Evolutionary conservation across 2,113 vertebrate species (phyloP), one percentile per base, ranked within the genome.

Genomic region (Anser brachyrhynchus): DNA sequence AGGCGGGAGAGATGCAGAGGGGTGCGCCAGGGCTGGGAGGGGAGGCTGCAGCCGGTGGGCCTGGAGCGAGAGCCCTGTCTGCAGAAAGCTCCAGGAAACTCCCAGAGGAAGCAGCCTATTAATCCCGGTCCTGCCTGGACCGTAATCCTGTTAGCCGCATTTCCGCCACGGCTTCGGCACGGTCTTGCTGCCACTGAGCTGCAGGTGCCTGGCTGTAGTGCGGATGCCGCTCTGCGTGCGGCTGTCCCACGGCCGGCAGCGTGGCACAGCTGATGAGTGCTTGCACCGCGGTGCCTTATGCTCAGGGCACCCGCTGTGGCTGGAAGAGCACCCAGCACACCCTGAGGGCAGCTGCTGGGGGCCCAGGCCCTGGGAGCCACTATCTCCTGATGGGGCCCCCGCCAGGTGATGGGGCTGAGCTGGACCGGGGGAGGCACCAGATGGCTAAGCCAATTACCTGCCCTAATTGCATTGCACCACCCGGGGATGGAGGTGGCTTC

Each of bases 391-490:
- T 41, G 28, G 39, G 18, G 39, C 37, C 39, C 17, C 62, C 6
- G 39, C 23, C 62, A 65, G 62, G 73, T 28, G 22, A 22, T 1
- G 2, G 80, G 61, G 57, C 92, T 3, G 7, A 59, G 90, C 90
- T 2, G 8, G 67, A 37, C 39, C 1, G 18, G 49, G 75, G 51
- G 46, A 5, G 29, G 58, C 57, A 74, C 25, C 95, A 91, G 93
- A 94, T 95, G 93, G 96, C 90, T 93, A 89, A 96, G 91, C 96
- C 92, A 93, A 92, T 97, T 95, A 94, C 44, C 13, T 9, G 66
- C 79, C 62, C 9, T 81, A 82, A 94, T 75, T 86, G 82, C 72
- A n/a, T 37, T 41, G 93, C 22, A 11, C 52, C n/a, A 57, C 31
- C 35, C 2, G 4, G 33, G 77, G 37, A 77, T 29, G 20, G 37